A percentile compares a stretch with the other conserved stretches of the same genome.
Conservation (phyloP, 2,797 vertebrate species). For the Pseudochirops corinnae region DNA sequence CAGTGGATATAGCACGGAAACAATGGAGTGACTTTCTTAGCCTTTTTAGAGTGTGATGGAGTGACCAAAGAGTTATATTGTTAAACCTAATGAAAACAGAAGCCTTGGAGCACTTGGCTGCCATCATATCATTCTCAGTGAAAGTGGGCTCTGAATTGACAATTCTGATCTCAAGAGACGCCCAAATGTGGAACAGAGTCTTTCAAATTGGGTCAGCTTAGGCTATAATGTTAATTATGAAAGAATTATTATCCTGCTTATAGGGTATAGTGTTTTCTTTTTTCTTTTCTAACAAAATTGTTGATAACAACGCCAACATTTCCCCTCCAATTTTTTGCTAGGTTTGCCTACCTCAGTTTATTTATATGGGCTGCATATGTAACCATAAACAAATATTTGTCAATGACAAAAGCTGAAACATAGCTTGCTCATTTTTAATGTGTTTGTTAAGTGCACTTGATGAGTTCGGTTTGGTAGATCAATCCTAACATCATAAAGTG, state of each 20-base stretch:
- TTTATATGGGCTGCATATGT: neutral
- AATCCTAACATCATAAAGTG: neutral
- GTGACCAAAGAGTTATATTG: neutral
- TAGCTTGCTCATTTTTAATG: neutral
- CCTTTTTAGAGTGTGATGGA: constrained; percentile 32
- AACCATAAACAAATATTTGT: neutral
- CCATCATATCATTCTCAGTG: neutral
- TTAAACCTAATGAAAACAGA: neutral
- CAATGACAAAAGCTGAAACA: neutral
- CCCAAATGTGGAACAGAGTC: neutral
- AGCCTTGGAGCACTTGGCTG: neutral
- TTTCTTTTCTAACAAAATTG: neutral
- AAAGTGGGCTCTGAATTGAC: neutral
- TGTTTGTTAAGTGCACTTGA: neutral
- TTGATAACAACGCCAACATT: too few species aligned
- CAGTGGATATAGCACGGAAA: neutral
- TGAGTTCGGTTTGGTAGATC: neutral
- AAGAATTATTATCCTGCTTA: neutral
- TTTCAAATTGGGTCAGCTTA: neutral
- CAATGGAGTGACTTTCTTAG: constrained; percentile 61
- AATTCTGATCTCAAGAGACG: neutral
- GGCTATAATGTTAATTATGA: neutral
- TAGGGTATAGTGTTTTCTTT: neutral
- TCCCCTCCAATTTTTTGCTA: too few species aligned
- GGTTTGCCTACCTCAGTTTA: neutral